Evolutionary conservation across 2,797 vertebrate species (phyloP), one percentile per base, ranked within the genome.

Genomic region (Spondyliosoma cantharus): DNA sequence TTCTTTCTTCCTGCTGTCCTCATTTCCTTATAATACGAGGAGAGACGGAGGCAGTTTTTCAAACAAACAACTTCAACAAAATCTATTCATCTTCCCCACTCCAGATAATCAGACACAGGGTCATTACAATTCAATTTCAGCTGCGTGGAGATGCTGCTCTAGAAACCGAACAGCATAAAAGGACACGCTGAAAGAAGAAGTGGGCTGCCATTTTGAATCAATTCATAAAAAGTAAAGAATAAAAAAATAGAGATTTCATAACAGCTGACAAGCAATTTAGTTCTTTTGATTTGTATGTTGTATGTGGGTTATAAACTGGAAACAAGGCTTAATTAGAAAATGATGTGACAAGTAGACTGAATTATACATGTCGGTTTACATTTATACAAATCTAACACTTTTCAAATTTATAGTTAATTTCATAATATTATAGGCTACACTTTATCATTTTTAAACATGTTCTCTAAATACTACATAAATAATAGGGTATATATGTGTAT

Each of bases 31-130:
- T 72, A 89, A 90, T 81, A 53, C 72, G 17, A 68, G 58, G 43
- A 70, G 59, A 81, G 74, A 80, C 65, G 48, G 22, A 61, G 25
- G 72, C 46, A 25, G 7, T 87, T 86, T 87, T 78, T 86, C 62
- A 86, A 46, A 76, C 2, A 60, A 63, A 77, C 87, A 82, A 65
- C 83, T 86, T 70, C 56, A 78, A 62, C 60, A 78, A 62, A 27
- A 76, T 79, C 85, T 81, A 88, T 92, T 91, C 84, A 90, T 81
- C 83, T n/a, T 76, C 71, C 66, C 27, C 17, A 17, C 63, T 0
- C 3, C 56, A 65, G 61, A 85, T 76, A 80, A 89, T 80, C 69
- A 72, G 52, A 74, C 48, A 64, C 14, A 22, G 70, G 37, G 58
- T 76, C 76, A 50, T 80, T 76, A 46, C 56, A 29, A 87, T 88